Evolutionary conservation across 2,113 vertebrate genomes (phyloP), one percentile per base, ranked within the genome.

Genomic region (Rhombomys opimus): DNA sequence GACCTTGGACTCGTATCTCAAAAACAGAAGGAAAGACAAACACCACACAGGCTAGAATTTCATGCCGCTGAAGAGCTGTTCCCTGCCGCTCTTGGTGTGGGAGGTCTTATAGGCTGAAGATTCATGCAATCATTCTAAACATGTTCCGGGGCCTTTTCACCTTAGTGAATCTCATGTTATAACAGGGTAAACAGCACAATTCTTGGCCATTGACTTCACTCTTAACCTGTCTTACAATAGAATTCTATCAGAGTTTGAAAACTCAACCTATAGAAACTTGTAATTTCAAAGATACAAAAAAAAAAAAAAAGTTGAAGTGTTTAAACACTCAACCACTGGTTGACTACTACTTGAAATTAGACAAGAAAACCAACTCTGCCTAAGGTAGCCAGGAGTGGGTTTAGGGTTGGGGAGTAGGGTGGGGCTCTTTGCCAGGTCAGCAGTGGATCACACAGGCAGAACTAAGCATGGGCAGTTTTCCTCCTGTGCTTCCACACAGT

Each of bases 401-500:
- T 1, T 17, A 13, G n/a, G 23, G 23, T 12, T 8, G 23, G 23
- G 59, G 8, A 9, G 20, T 17, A 25, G 25, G 61, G 18, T 1
- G 38, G 38, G 41, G 30, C 65, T 68, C 17, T 46, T 84, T 7
- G 61, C 65, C 18, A 70, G 32, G 2, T 72, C 32, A 70, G 30
- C 52, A 7, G 15, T 4, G n/a, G 11, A 59, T 46, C 41, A 32
- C 22, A n/a, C 0, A 25, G 30, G 73, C 50, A 91, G n/a, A 18
- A 59, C 38, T 32, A 41, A 75, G 32, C 52, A 75, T 41, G 30
- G 38, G 8, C 4, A 67, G 50, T 76, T 87, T 81, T 15, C 46
- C n/a, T 90, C 17, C 65, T 89, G 13, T 81, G 76, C 96, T 73
- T 90, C 90, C 96, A 86, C 81, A 12, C 2, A 0, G 80, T 92